Percentiles rank a stretch among this genome's conserved stretches.
Evolutionary conservation across 2,888 invertebrate genomes (phyloP).

Genomic region (Selenia dentaria): DNA sequence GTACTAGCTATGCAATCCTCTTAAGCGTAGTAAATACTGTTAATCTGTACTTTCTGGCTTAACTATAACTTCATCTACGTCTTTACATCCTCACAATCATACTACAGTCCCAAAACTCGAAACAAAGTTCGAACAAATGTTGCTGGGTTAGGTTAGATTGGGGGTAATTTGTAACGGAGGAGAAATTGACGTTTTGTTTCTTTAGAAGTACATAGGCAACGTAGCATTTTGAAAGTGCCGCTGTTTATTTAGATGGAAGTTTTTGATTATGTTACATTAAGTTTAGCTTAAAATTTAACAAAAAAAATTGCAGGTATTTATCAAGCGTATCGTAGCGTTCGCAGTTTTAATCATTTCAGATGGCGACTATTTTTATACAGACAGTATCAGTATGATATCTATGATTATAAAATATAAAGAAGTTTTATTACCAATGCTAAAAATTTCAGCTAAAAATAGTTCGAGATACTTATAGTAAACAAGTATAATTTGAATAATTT

Average conservation of each 20-base stretch:
- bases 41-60: neutral
- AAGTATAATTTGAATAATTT: too few species aligned
- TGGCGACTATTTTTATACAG: too few species aligned
- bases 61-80: neutral
- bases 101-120: slow-evolving; percentile 1
- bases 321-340: too few species aligned
- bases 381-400: too few species aligned
- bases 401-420: too few species aligned
- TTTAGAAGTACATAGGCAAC: slow-evolving; percentile 4
- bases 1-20: too few species aligned
- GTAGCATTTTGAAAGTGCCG: neutral
- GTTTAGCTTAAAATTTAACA: too few species aligned
- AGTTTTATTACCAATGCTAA: too few species aligned
- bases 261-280: neutral
- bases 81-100: slow-evolving; percentile 7
- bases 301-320: too few species aligned
- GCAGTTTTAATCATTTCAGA: too few species aligned
- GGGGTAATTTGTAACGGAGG: slow-evolving; percentile 11
- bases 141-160: slow-evolving; percentile 16
- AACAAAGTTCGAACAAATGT: slow-evolving; percentile 20
- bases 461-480: too few species aligned
- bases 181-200: slow-evolving; percentile 13
- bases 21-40: neutral
- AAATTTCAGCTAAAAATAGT: too few species aligned
- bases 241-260: neutral